Conservation (phyloP, 2,113 vertebrate species). For the Cygnus buccinator region DNA sequence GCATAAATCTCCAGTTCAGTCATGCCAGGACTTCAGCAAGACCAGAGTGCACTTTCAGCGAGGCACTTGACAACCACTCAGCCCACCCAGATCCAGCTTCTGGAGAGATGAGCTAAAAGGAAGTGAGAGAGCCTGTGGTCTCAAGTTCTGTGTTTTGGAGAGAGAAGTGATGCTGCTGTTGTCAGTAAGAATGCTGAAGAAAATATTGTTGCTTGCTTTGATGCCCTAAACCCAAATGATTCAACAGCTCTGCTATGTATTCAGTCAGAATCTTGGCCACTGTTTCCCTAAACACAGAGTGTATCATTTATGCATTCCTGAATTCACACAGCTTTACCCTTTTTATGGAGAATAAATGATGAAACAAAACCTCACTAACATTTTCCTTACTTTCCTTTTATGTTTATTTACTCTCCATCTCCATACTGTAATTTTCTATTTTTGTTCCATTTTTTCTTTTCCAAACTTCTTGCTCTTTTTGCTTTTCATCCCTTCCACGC, state of each 20-base stretch:
- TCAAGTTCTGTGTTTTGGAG: not conserved
- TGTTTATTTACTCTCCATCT: slow-evolving; percentile 7
- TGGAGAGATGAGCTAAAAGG: not conserved
- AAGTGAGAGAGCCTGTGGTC: not conserved
- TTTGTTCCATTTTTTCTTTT: not conserved
- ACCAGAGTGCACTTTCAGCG: not conserved
- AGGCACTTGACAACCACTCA: not conserved
- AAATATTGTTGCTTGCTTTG: not conserved
- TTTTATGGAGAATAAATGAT: not conserved
- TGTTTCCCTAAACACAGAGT: not conserved
- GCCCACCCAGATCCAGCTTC: not conserved
- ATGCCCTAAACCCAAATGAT: slow-evolving; percentile 22
- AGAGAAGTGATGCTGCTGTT: not conserved
- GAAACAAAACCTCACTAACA: not conserved
- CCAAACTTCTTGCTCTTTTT: not conserved
- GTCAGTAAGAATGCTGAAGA: not conserved
- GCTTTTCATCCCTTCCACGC: not conserved
- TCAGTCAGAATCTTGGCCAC: slow-evolving; percentile 35
- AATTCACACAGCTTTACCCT: not conserved
- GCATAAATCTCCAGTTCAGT: not conserved
- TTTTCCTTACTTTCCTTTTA: not conserved
- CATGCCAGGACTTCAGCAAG: not conserved
- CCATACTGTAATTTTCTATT: not conserved
- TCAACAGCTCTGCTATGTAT: slow-evolving; percentile 23
- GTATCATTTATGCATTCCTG: slow-evolving; percentile 3